Conservation (phyloP, 2,888 invertebrate species). For the Apamea epomidion region DNA sequence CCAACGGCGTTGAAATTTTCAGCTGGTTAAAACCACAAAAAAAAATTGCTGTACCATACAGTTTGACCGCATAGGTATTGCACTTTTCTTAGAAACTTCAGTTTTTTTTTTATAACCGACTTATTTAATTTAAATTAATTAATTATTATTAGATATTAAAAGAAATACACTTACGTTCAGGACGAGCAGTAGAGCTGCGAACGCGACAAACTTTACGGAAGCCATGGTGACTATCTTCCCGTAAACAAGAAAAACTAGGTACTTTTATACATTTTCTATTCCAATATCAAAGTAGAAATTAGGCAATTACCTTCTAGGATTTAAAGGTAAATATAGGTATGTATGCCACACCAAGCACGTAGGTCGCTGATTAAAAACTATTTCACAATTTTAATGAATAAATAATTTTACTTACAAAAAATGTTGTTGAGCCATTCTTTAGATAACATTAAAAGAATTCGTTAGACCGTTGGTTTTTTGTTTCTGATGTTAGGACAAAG, state of each 20-base stretch:
- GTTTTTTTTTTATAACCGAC: background rate
- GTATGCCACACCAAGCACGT: slow-evolving; percentile 72
- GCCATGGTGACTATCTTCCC: slow-evolving; percentile 70
- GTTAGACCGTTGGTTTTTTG: slow-evolving; percentile 1
- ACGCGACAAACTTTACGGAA: slow-evolving; percentile 73
- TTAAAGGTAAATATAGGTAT: slow-evolving; percentile 71
- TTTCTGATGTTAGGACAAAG: slow-evolving; percentile 5
- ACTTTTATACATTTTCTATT: slow-evolving; percentile 56
- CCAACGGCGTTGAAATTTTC: no score
- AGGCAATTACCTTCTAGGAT: slow-evolving; percentile 63
- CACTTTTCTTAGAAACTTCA: no score
- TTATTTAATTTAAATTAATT: background rate
- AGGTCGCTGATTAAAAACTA: slow-evolving; percentile 50
- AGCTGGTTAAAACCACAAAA: background rate
- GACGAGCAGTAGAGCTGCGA: slow-evolving; percentile 69
- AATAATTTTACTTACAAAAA: slow-evolving; percentile 11
- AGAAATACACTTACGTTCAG: slow-evolving; percentile 72
- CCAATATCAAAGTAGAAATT: slow-evolving; percentile 41
- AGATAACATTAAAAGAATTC: slow-evolving; percentile 4
- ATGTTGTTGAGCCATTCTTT: slow-evolving; percentile 5
- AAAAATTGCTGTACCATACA: background rate
- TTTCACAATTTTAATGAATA: slow-evolving; percentile 39
- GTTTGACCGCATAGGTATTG: no score
- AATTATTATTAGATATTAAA: background rate
- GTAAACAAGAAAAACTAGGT: slow-evolving; percentile 24